Percentiles rank a stretch among this genome's conserved stretches.
These are phyloP conservation scores for Tyto alba DNA, from an alignment of 2,113 vertebrate species.

Conservation along the genomic window DNA sequence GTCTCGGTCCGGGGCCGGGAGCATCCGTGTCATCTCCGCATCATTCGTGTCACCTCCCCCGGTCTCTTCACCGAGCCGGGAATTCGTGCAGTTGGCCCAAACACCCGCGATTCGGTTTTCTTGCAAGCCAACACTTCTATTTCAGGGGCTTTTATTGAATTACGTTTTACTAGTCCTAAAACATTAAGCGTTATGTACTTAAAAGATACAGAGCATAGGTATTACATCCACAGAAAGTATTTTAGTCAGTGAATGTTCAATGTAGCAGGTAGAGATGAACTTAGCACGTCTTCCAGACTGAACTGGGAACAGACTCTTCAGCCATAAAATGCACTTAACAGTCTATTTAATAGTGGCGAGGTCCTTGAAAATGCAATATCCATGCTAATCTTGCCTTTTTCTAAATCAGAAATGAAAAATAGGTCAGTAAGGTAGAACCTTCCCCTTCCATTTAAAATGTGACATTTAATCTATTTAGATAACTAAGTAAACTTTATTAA, in stretches of 20 bases:
- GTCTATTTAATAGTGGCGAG: conserved; percentile 79
- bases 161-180: conserved; percentile 54
- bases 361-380: conserved; percentile 80
- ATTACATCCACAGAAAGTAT: conserved; percentile 63
- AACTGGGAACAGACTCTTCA: conserved; percentile 73
- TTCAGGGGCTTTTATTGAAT: conserved; percentile 18
- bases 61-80: background rate
- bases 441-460: conserved; percentile 58
- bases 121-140: background rate
- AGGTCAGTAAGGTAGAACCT: conserved; percentile 65
- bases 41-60: background rate
- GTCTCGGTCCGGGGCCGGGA: background rate
- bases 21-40: background rate
- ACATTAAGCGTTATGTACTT: conserved; percentile 63
- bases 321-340: conserved; percentile 84
- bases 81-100: background rate
- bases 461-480: conserved; percentile 73
- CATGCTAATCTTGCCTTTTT: conserved; percentile 79
- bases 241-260: conserved; percentile 76
- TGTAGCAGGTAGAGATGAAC: conserved; percentile 78
- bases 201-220: conserved; percentile 60
- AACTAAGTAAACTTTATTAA: conserved; percentile 73
- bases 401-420: conserved; percentile 77
- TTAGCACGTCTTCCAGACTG: conserved; percentile 66
- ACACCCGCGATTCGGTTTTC: background rate